A percentile compares a stretch with the other conserved stretches of the same genome.
phyloP scores from a whole-genome alignment of 1,140 invertebrate genomes.

The Bicyclus anynana region DNA sequence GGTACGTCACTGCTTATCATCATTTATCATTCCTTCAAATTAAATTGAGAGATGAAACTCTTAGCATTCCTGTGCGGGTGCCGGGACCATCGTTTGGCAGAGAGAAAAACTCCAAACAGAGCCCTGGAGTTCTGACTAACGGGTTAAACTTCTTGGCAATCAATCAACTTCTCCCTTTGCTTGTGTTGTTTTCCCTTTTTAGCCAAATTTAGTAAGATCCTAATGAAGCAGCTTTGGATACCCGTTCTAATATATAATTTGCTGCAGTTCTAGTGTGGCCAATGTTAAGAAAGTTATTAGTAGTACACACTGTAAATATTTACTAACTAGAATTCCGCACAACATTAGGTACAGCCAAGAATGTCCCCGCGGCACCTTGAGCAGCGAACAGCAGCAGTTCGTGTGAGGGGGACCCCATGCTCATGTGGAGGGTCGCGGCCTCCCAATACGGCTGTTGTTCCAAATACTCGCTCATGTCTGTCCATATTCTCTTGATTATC shows the following conservation, averaged over 20 bases:
- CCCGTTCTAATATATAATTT: background rate
- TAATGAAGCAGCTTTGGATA: too few relatives aligned
- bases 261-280: background rate
- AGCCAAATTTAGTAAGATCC: too few relatives aligned
- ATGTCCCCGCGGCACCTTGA: slow-evolving; percentile 49
- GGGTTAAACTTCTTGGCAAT: too few relatives aligned
- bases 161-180: too few relatives aligned
- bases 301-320: background rate
- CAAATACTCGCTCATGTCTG: slow-evolving; percentile 58
- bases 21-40: too few relatives aligned
- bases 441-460: slow-evolving; percentile 55
- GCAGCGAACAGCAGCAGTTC: slow-evolving; percentile 56
- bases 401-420: slow-evolving; percentile 33
- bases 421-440: slow-evolving; percentile 41
- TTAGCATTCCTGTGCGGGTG: too few relatives aligned
- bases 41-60: too few relatives aligned
- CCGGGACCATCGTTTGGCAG: too few relatives aligned
- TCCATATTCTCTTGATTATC: slow-evolving; percentile 45
- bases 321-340: slow-evolving; percentile 43
- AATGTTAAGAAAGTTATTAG: background rate
- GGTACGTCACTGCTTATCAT: too few relatives aligned
- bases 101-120: too few relatives aligned
- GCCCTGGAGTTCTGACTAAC: too few relatives aligned
- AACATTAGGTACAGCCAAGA: slow-evolving; percentile 52
- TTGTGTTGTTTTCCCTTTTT: too few relatives aligned